Evolutionary conservation across 2,113 vertebrate species (phyloP), one percentile per base, ranked within the genome.

Genomic region (Siniperca knerii): DNA sequence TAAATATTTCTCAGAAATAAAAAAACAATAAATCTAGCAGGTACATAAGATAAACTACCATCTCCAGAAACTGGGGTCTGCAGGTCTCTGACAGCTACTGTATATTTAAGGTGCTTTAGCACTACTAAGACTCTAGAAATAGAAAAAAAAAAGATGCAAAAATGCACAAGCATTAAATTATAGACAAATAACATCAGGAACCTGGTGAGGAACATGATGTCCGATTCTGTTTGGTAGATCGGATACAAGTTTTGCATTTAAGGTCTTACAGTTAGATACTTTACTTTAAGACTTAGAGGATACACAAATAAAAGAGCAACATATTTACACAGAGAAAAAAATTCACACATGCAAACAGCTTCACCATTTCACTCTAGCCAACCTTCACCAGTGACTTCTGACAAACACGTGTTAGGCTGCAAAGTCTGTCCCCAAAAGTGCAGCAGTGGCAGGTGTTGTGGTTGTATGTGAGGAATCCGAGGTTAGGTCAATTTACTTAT

Each of bases 371-470:
- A 33, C 33, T 52, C 12, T 13, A 23, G 33, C 62, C 64, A 68
- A 79, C 81, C 79, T 77, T 84, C 85, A 60, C 9, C 67, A 33
- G 11, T 74, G 77, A 80, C 78, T 67, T 77, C 23, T 33, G 66
- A 64, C 62, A 50, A 68, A 44, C 54, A 73, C 74, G 79, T 29
- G 75, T 25, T 66, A 74, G 52, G 57, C 83, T 64, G 57, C 57
- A 74, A 75, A 77, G 69, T 57, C 65, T 71, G 50, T 57, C 1
- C 37, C 33, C 6, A 57, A 76, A 86, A 54, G 71, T 33, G 71
- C 87, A 57, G 86, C 67, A 4, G 74, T 46, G 55, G 87, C 92
- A 93, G 88, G 88, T 90, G 91, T 48, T 68, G 58, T 60, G 67
- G 42, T 44, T 67, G 69, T 33, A 81, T 83, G 76, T 13, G 52